Conservation (phyloP, 2,113 vertebrate genomes). For the Ochotona princeps region DNA sequence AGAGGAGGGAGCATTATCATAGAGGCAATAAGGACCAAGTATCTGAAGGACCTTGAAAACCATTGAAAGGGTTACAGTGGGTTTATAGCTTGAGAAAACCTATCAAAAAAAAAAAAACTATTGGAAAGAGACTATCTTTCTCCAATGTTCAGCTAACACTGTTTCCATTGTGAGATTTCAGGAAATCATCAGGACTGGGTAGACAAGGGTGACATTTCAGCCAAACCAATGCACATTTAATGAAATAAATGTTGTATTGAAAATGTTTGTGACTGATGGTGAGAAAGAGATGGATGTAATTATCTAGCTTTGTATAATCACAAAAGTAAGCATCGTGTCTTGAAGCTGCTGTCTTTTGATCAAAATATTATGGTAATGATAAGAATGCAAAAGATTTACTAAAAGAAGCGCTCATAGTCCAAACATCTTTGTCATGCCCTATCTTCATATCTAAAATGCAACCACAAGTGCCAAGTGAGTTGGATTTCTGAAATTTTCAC, state of each 20-base stretch:
- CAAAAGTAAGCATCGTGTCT: background rate
- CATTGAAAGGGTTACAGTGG: background rate
- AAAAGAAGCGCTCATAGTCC: background rate
- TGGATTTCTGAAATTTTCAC: background rate
- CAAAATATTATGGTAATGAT: background rate
- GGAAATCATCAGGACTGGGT: background rate
- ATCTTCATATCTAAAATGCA: conserved; percentile 24
- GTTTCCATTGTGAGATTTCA: background rate
- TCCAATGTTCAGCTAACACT: background rate
- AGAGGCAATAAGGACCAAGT: background rate
- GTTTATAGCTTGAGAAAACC: background rate
- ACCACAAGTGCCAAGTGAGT: background rate
- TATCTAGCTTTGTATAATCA: background rate
- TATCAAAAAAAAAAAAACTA: background rate
- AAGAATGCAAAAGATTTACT: background rate
- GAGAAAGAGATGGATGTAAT: background rate
- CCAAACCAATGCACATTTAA: background rate
- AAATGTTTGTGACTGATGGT: background rate
- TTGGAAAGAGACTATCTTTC: background rate
- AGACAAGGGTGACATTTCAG: background rate
- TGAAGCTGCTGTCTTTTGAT: background rate
- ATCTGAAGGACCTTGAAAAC: background rate
- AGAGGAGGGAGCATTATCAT: background rate
- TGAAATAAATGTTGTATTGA: background rate
- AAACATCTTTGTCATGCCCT: background rate